These are phyloP conservation scores for Brachypodius melanocephalos DNA, from an alignment of 2,113 vertebrate genomes.

Conservation along the genomic window DNA sequence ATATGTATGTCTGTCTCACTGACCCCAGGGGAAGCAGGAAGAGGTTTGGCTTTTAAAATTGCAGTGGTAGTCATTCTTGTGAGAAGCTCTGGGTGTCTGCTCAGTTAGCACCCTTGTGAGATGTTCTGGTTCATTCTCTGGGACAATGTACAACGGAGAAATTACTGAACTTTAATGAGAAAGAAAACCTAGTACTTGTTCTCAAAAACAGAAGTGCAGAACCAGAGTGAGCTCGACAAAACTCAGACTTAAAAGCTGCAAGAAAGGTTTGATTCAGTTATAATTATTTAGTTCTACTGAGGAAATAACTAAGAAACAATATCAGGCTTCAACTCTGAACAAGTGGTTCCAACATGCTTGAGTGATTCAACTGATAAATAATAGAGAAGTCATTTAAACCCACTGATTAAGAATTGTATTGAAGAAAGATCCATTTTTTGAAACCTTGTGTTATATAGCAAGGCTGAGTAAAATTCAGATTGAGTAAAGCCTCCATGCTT, in stretches of 20 bases:
- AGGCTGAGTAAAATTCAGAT: background rate
- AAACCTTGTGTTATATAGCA: background rate
- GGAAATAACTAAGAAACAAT: background rate
- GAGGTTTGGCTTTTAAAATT: background rate
- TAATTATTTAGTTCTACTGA: background rate
- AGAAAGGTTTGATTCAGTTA: background rate
- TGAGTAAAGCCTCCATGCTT: background rate
- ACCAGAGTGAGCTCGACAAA: background rate
- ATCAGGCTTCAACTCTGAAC: background rate
- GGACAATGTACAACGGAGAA: background rate
- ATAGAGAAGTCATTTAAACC: background rate
- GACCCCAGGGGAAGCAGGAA: background rate
- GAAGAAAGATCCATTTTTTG: background rate
- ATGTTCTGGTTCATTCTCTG: background rate
- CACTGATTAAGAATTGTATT: background rate
- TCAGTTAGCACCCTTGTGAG: background rate
- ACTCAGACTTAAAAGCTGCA: background rate
- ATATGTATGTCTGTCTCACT: background rate
- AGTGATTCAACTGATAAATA: background rate
- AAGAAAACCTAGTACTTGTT: background rate
- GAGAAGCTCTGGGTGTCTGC: background rate
- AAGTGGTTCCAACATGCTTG: background rate
- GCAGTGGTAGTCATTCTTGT: background rate
- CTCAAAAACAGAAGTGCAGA: background rate
- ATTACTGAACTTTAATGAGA: background rate